Base-by-base conservation (phyloP, 2,113 vertebrate species). In the Sander lucioperca region DNA sequence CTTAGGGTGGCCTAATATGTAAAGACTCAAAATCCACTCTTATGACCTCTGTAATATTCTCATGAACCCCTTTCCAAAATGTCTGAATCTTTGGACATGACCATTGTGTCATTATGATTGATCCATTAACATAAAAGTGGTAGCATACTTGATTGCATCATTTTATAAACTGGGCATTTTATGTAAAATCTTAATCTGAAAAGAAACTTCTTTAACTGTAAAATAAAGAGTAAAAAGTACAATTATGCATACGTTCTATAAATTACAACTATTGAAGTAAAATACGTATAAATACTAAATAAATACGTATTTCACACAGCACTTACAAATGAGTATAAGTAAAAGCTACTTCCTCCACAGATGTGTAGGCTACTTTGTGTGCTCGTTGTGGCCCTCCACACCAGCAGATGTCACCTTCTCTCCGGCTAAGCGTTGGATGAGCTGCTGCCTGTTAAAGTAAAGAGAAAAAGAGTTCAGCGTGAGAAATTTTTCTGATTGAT, bases 331-430 rank as follows among this genome's bases (percentile, higher is more conserved):
- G 39, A 39, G 39, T 10, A 39, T 43, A 11, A 21, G 10, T 51
- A 7, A 21, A 39, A 9, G 39, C 9, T 10, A 2, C 51, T 43
- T 39, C 21, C 51, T 23, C 3, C 67, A 16, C 30, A 54, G 30
- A 19, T 1, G 63, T 65, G 13, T 10, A n/a, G n/a, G n/a, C n/a
- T n/a, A 2, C 5, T 11, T 7, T 15, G 11, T 15, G n/a, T n/a
- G 43, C 6, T 21, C 4, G 39, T 0, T 10, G 53, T 50, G 36
- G 51, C 86, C 87, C 75, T 88, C 90, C 90, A 1, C 33, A 74
- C 86, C 93, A 89, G 79, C 68, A 92, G 93, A 19, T 69, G 92
- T 86, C 93, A 3, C 86, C 48, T 2, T 58, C 7, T 3, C 59
- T 39, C 65, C 3, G 25, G 0, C 6, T 18, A 0, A n/a, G 15